These are phyloP conservation scores for Platalea minor DNA, from an alignment of 2,797 vertebrate genomes.

Conservation along the genomic window DNA sequence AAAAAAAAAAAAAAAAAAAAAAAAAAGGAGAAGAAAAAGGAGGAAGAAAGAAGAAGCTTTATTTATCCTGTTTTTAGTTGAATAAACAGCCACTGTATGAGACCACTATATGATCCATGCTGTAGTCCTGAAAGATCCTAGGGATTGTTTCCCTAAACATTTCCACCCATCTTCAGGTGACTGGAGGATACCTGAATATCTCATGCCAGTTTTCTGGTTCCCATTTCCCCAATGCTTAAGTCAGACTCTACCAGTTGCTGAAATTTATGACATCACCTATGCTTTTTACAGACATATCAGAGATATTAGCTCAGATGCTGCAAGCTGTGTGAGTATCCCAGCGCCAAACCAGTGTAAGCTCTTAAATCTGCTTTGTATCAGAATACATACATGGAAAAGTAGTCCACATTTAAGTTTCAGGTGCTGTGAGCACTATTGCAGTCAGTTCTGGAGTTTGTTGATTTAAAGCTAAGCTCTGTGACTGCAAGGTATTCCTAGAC, in stretches of 20 bases:
- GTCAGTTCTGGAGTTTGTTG: not conserved
- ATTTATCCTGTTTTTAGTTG: not conserved
- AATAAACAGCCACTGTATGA: not conserved
- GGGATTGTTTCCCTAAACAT: rapidly evolving
- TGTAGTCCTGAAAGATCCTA: not conserved
- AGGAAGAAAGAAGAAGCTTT: not conserved
- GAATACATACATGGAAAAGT: not conserved
- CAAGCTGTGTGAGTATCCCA: not conserved
- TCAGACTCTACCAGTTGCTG: not conserved
- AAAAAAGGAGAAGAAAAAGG: too few species aligned
- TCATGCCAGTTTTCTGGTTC: not conserved
- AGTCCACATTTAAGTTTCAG: not conserved
- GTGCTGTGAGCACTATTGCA: not conserved
- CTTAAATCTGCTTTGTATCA: not conserved
- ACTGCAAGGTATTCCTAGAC: not conserved
- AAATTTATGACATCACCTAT: rapidly evolving
- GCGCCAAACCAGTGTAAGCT: not conserved
- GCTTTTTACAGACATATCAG: not conserved
- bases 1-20: too few species aligned
- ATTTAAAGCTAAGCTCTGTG: not conserved
- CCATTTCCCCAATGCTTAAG: not conserved
- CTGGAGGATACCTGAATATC: not conserved
- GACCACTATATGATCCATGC: not conserved
- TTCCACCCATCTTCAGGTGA: not conserved
- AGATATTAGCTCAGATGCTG: not conserved